Percentiles rank a stretch among this genome's conserved stretches.
Conservation (phyloP, 2,888 invertebrate genomes). For the Nemotelus nigrinus region DNA sequence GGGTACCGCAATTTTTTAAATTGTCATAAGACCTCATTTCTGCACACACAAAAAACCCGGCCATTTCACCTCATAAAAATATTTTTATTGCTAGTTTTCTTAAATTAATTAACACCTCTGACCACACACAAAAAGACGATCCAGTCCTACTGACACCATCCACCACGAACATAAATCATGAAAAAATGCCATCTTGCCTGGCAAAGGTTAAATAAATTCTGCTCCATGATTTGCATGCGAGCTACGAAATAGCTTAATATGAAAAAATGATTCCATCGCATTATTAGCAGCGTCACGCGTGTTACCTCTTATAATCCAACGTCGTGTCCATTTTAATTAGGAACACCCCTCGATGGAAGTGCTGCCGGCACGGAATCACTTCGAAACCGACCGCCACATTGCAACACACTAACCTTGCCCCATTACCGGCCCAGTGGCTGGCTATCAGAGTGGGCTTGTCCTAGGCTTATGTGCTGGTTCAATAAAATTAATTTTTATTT, state of each 20-base stretch:
- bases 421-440: background rate
- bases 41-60: too few relatives aligned
- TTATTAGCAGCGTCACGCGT: background rate
- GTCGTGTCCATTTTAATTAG: constrained; percentile 20
- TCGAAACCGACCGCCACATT: background rate
- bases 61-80: too few relatives aligned
- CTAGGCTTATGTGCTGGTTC: background rate
- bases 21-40: too few relatives aligned
- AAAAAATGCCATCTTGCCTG: too few relatives aligned
- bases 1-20: too few relatives aligned
- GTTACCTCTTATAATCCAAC: background rate
- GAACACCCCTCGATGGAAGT: background rate
- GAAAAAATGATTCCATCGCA: background rate
- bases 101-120: too few relatives aligned
- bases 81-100: too few relatives aligned
- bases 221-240: constrained; percentile 6
- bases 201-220: too few relatives aligned
- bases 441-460: constrained; percentile 13
- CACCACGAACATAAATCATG: too few relatives aligned
- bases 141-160: too few relatives aligned
- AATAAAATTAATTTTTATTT: background rate
- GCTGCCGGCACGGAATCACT: too few relatives aligned
- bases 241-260: constrained; percentile 5
- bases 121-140: too few relatives aligned
- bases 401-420: constrained; percentile 23